Percentiles rank a stretch among this genome's conserved stretches.
Conservation (phyloP, 1,140 invertebrate species). For the Brachionus paranguensis region DNA sequence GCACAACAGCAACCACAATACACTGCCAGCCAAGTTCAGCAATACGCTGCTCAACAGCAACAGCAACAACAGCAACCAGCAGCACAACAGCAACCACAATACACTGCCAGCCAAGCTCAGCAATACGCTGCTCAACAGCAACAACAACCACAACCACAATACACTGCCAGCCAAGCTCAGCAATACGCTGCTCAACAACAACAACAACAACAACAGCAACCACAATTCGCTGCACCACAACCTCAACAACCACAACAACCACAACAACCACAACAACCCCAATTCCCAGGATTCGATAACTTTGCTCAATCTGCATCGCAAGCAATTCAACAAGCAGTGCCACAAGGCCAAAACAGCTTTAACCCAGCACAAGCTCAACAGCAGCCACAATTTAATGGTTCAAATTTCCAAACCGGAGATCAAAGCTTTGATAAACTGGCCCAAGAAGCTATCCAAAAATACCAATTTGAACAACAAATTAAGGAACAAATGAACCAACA, state of each 20-base stretch:
- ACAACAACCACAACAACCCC: background rate
- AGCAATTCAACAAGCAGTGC: background rate
- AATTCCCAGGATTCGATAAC: conserved; percentile 12
- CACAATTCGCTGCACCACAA: background rate
- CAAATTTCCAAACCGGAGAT: background rate
- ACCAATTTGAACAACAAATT: background rate
- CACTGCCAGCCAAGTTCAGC: background rate
- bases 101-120: background rate
- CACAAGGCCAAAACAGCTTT: background rate
- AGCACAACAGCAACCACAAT: background rate
- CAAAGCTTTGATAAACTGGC: background rate
- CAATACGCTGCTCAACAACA: background rate
- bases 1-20: background rate
- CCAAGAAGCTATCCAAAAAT: background rate
- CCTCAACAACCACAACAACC: background rate
- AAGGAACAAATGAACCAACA: background rate
- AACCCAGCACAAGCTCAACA: background rate
- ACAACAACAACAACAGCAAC: background rate
- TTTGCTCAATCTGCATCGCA: background rate
- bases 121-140: background rate
- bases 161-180: background rate
- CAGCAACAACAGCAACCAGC: background rate
- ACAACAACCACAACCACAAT: background rate
- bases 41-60: background rate
- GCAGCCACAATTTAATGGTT: background rate